phyloP scores from a whole-genome alignment of 2,797 vertebrate species.

The Acridotheres tristis region DNA sequence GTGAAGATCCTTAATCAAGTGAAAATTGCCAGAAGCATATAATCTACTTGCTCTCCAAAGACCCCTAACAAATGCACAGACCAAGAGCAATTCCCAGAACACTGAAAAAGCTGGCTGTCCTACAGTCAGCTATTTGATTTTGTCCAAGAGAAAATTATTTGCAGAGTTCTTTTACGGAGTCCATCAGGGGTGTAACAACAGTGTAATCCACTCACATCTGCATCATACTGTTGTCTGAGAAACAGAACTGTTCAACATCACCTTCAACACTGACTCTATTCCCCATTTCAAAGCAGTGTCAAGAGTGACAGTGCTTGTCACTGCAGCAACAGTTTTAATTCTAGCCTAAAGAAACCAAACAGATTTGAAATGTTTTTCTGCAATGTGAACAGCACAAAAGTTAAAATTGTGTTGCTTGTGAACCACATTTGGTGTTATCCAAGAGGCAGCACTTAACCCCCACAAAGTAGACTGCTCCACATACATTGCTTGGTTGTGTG shows the following conservation, averaged over 20 bases:
- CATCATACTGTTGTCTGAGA: background rate
- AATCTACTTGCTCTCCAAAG: background rate
- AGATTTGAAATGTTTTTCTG: background rate
- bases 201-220: background rate
- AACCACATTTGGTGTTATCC: background rate
- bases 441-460: background rate
- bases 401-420: background rate
- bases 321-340: background rate
- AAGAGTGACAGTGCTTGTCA: background rate
- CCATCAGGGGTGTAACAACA: background rate
- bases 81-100: background rate
- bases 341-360: background rate
- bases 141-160: background rate
- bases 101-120: background rate
- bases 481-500: background rate
- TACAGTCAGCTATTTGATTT: background rate
- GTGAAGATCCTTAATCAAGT: background rate
- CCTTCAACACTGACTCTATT: background rate
- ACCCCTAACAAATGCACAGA: background rate
- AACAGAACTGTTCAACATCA: background rate
- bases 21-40: background rate
- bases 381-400: background rate
- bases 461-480: background rate
- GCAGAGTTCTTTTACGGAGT: background rate
- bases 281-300: background rate